phyloP scores from a whole-genome alignment of 2,113 vertebrate species.

The Hemichromis elongatus region DNA sequence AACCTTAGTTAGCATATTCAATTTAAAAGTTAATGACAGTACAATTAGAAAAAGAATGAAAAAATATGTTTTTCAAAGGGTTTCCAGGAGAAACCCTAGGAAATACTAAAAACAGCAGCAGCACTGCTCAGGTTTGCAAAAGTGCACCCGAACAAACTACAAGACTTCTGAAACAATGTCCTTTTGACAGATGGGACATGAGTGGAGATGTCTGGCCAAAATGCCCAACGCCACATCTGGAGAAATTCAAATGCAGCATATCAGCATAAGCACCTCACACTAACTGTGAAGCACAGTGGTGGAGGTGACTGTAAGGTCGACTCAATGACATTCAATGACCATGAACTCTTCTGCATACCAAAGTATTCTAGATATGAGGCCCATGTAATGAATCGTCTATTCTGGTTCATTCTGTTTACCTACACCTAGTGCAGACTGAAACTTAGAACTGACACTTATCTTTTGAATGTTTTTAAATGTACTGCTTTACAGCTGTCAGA shows the following conservation, averaged over 20 bases:
- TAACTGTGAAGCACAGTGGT: background rate
- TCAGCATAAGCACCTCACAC: background rate
- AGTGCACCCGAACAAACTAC: background rate
- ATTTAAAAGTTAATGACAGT: background rate
- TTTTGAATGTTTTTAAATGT: background rate
- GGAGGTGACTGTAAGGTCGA: background rate
- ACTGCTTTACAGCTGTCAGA: background rate
- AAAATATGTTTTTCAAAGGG: background rate
- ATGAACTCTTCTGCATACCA: background rate
- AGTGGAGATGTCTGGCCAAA: background rate
- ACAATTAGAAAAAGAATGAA: background rate
- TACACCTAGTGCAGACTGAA: background rate
- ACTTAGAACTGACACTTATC: background rate
- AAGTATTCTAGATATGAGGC: background rate
- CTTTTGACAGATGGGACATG: background rate
- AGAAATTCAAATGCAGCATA: background rate
- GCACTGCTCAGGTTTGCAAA: background rate
- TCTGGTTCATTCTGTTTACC: background rate
- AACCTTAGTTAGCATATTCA: background rate
- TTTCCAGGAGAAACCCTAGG: background rate
- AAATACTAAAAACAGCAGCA: background rate
- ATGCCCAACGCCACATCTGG: background rate
- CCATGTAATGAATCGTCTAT: background rate
- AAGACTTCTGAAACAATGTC: background rate
- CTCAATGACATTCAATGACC: background rate